phyloP scores from a whole-genome alignment of 2,113 vertebrate genomes.

The Heloderma charlesbogerti region DNA sequence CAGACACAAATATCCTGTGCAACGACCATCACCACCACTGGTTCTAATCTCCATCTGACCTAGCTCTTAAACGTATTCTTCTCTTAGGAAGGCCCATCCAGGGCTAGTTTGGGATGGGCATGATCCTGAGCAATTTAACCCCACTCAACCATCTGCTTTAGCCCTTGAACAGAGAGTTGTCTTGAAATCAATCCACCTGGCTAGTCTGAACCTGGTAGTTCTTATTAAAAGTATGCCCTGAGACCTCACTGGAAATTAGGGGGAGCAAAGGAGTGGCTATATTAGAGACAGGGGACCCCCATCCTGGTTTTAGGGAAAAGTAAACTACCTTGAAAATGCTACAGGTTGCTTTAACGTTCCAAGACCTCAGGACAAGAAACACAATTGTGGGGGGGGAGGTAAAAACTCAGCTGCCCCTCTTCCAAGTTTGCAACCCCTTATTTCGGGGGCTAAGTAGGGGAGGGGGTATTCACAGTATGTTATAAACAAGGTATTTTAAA shows the following conservation, averaged over 20 bases:
- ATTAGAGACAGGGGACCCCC: too few species aligned
- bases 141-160: too few species aligned
- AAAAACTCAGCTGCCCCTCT: not conserved
- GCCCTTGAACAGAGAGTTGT: not conserved
- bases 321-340: too few species aligned
- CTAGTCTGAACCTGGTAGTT: too few species aligned
- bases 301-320: too few species aligned
- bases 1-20: not conserved
- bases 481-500: not conserved
- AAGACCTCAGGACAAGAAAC: not conserved
- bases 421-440: not conserved
- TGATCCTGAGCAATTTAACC: not conserved
- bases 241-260: too few species aligned
- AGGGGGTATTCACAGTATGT: slow-evolving; percentile 19
- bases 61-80: not conserved
- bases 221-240: too few species aligned
- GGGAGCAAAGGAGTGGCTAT: too few species aligned
- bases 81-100: not conserved
- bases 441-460: not conserved
- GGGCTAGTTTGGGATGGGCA: not conserved
- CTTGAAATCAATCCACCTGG: too few species aligned
- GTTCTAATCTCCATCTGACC: not conserved
- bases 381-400: too few species aligned
- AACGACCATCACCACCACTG: not conserved
- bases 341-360: not conserved